Percentiles rank a stretch among this genome's conserved stretches.
phyloP scores from a whole-genome alignment of 1,140 invertebrate genomes.

The Drosophila ohnishii region DNA sequence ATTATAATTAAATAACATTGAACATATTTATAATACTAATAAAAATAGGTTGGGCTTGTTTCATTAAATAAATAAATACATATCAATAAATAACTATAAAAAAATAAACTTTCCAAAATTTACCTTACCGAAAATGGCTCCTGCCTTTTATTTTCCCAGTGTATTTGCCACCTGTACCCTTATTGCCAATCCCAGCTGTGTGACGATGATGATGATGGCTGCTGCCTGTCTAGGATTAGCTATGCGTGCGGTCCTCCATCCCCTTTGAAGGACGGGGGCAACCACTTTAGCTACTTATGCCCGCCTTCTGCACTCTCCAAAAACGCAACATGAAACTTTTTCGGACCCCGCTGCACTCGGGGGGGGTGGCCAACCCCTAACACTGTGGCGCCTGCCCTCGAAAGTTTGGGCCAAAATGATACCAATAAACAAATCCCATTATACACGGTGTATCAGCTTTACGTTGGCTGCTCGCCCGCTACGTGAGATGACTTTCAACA shows the following conservation, averaged over 20 bases:
- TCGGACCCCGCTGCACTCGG: slow-evolving; percentile 20
- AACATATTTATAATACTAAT: background rate
- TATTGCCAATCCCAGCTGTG: slow-evolving; percentile 49
- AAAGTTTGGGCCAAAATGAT: slow-evolving; percentile 79
- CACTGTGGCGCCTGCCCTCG: slow-evolving; percentile 5
- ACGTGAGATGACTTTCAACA: slow-evolving; percentile 80
- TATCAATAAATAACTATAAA: background rate
- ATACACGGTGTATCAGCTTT: slow-evolving; percentile 83
- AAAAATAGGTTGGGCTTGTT: background rate
- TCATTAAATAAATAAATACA: background rate
- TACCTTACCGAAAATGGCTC: background rate
- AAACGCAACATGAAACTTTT: slow-evolving; percentile 78
- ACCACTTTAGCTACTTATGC: slow-evolving; percentile 72
- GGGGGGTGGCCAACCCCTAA: slow-evolving; percentile 2
- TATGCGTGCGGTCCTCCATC: slow-evolving; percentile 47
- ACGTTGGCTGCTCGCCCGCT: slow-evolving; percentile 67
- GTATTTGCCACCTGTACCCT: slow-evolving; percentile 17
- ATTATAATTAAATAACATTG: no score
- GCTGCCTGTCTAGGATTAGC: slow-evolving; percentile 67
- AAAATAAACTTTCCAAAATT: background rate
- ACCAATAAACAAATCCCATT: slow-evolving; percentile 83
- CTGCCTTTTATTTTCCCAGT: background rate
- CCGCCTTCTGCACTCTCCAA: slow-evolving; percentile 63
- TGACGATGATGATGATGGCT: slow-evolving; percentile 45
- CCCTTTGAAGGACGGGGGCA: slow-evolving; percentile 7